Conservation (phyloP, 2,113 vertebrate genomes). For the Lophura nycthemera region DNA sequence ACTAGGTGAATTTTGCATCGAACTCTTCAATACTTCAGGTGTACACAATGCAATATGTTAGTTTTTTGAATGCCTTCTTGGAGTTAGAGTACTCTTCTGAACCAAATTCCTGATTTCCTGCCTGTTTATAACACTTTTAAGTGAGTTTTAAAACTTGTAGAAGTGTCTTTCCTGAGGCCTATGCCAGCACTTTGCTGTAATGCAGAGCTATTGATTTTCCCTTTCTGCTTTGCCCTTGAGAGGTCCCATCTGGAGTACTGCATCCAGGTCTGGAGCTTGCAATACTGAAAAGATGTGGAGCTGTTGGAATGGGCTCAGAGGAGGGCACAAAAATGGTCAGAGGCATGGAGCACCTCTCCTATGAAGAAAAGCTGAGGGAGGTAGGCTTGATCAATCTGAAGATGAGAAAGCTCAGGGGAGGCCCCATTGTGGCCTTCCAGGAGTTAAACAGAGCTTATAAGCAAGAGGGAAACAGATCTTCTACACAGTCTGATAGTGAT, state of each 20-base stretch:
- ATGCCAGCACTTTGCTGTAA: neutral
- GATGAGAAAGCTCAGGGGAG: neutral
- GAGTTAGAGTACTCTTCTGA: neutral
- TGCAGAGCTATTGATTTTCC: no score
- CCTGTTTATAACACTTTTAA: neutral
- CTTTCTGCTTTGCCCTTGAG: no score
- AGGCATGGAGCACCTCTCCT: neutral
- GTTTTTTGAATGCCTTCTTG: neutral
- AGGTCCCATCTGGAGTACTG: no score
- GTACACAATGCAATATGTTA: neutral
- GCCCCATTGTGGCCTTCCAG: neutral
- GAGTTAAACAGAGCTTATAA: neutral
- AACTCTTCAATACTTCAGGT: neutral
- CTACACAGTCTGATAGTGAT: neutral
- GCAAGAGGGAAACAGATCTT: neutral
- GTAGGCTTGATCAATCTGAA: neutral
- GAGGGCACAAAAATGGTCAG: neutral
- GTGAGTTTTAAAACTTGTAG: neutral
- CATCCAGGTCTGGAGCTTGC: no score
- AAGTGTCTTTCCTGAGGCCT: neutral
- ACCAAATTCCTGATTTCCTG: neutral
- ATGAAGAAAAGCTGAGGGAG: neutral
- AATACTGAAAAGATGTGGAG: neutral
- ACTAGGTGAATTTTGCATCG: neutral
- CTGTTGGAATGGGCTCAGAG: neutral